These are phyloP conservation scores for Cephus runcator DNA, from an alignment of 2,888 invertebrate species.

Conservation along the genomic window DNA sequence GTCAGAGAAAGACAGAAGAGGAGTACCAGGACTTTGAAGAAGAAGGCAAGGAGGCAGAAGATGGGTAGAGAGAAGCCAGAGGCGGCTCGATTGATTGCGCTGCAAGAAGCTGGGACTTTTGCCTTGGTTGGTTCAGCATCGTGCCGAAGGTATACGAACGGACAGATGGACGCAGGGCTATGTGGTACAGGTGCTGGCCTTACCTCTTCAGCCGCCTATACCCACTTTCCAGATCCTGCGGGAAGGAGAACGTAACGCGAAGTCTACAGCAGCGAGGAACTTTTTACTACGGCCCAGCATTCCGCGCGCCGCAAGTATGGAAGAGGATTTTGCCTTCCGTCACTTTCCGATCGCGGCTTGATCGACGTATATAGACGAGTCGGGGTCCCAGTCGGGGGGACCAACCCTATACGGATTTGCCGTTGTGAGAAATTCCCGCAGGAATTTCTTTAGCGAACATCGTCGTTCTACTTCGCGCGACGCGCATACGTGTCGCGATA, in stretches of 20 bases:
- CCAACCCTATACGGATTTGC: background rate
- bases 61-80: slow-evolving; percentile 22
- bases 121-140: slow-evolving; percentile 26
- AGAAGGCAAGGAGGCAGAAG: slow-evolving; percentile 7
- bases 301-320: slow-evolving; percentile 52
- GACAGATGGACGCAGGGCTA: slow-evolving; percentile 56
- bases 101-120: slow-evolving; percentile 50
- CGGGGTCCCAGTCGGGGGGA: background rate
- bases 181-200: slow-evolving; percentile 52
- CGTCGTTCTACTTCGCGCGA: background rate
- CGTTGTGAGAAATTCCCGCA: background rate
- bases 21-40: slow-evolving; percentile 12
- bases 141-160: slow-evolving; percentile 42
- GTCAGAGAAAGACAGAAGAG: background rate
- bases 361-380: background rate
- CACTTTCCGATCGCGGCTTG: slow-evolving; percentile 21
- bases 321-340: slow-evolving; percentile 51
- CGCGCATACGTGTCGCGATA: background rate
- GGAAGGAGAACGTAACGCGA: slow-evolving; percentile 29
- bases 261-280: slow-evolving; percentile 2
- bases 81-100: slow-evolving; percentile 59
- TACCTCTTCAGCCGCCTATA: slow-evolving; percentile 20
- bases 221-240: slow-evolving; percentile 32
- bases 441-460: background rate
- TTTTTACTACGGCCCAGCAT: slow-evolving; percentile 53